Evolutionary conservation across 2,113 vertebrate species (phyloP).

Genomic region (Numida meleagris): DNA sequence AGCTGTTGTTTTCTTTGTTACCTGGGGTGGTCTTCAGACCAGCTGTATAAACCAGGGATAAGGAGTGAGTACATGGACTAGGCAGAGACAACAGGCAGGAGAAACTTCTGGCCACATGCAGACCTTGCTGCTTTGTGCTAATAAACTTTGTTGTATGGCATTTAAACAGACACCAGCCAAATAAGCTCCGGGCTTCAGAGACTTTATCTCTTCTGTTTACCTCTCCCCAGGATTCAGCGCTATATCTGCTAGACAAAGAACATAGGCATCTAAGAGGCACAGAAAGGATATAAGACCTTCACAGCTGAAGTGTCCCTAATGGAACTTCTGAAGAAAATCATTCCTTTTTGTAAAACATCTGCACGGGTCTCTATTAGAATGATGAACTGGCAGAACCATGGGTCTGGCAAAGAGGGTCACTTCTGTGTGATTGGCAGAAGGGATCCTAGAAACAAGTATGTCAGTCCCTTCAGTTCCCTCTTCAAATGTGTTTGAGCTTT

Average conservation of each 20-base stretch:
- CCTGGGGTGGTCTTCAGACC: conserved; percentile 75
- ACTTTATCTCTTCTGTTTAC: conserved; percentile 66
- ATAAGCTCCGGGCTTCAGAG: conserved; percentile 31
- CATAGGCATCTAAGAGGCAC: conserved; percentile 29
- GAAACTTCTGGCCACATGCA: conserved; percentile 59
- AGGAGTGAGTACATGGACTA: conserved; percentile 13
- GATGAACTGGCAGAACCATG: not conserved
- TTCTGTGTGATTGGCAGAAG: not conserved
- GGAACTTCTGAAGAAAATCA: conserved; percentile 45
- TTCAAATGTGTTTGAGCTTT: not conserved
- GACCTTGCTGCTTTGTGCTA: conserved; percentile 35
- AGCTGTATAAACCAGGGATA: conserved; percentile 73
- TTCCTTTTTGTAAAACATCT: conserved; percentile 11
- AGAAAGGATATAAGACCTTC: conserved; percentile 25
- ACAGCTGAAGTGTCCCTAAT: conserved; percentile 13
- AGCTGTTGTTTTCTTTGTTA: conserved; percentile 69
- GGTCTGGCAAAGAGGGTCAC: not conserved
- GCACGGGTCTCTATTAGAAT: not conserved
- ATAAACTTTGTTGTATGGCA: conserved; percentile 50
- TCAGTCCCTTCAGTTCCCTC: not conserved
- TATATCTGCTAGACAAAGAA: conserved; percentile 42
- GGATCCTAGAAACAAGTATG: not conserved
- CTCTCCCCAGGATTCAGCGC: conserved; percentile 12
- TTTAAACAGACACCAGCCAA: conserved; percentile 55
- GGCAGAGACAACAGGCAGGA: conserved; percentile 47